phyloP scores from a whole-genome alignment of 2,113 vertebrate genomes.

The Rhinoptilus africanus region DNA sequence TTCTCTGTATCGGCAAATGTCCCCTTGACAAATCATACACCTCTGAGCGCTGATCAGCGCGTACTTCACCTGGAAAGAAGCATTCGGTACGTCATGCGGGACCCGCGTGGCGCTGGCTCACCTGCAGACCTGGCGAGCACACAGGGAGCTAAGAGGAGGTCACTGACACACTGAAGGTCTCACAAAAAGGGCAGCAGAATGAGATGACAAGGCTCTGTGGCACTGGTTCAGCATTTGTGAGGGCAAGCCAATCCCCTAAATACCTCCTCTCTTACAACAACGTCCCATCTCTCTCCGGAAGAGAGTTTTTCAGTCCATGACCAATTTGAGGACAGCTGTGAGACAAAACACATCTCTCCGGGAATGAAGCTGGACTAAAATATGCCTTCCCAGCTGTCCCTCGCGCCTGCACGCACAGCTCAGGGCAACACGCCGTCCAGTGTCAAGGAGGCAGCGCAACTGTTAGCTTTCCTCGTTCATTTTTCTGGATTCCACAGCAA shows the following conservation, averaged over 20 bases:
- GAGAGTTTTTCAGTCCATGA: background rate
- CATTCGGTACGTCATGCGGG: background rate
- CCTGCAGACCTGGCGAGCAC: background rate
- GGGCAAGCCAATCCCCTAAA: background rate
- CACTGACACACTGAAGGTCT: background rate
- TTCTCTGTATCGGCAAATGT: conserved; percentile 94
- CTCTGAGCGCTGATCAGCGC: conserved; percentile 96
- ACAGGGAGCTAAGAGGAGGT: background rate
- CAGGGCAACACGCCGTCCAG: background rate
- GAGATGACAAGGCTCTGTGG: background rate
- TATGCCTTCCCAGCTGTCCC: background rate
- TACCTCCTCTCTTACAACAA: background rate
- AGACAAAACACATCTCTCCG: background rate
- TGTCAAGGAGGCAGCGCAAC: background rate
- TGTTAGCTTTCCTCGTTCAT: background rate
- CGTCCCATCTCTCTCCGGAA: background rate
- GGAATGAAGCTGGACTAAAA: conserved; percentile 10
- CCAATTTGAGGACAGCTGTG: background rate
- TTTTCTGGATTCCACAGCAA: background rate
- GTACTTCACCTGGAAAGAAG: conserved; percentile 90
- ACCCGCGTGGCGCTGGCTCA: background rate
- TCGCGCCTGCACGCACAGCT: background rate
- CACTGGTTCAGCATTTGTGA: background rate
- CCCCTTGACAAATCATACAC: conserved; percentile 97
- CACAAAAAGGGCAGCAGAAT: background rate